Conservation (phyloP, 1,140 invertebrate genomes). For the Apis florea region DNA sequence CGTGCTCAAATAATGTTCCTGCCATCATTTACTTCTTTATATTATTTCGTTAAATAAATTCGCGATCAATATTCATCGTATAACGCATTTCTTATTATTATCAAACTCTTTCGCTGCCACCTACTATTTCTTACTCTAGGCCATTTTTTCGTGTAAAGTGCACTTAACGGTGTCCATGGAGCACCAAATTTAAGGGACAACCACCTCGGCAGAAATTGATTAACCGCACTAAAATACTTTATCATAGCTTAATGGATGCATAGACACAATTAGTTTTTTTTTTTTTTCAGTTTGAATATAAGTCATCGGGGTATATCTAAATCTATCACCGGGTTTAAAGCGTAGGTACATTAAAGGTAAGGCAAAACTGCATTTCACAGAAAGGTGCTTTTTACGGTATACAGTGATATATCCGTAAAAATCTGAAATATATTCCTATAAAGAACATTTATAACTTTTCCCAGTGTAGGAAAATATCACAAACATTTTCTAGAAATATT, state of each 20-base stretch:
- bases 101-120: constrained; percentile 63
- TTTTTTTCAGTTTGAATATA: constrained; percentile 58
- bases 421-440: constrained; percentile 61
- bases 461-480: constrained; percentile 62
- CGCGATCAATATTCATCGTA: constrained; percentile 72
- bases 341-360: constrained; percentile 77
- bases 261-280: constrained; percentile 39
- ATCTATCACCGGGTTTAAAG: constrained; percentile 76
- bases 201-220: constrained; percentile 79
- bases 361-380: constrained; percentile 75
- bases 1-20: constrained; percentile 75
- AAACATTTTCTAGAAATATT: constrained; percentile 48
- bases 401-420: constrained; percentile 39
- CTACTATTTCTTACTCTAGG: constrained; percentile 73
- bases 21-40: constrained; percentile 75
- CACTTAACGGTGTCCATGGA: constrained; percentile 79
- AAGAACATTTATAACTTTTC: constrained; percentile 61
- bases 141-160: constrained; percentile 79
- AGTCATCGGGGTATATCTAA: constrained; percentile 66
- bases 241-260: constrained; percentile 49
- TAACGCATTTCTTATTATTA: constrained; percentile 71
- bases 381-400: constrained; percentile 52
- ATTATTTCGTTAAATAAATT: constrained; percentile 78
- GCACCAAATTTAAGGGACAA: constrained; percentile 76
- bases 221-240: constrained; percentile 71